These are phyloP conservation scores for Epinephelus awoara DNA, from an alignment of 2,797 vertebrate genomes.

Conservation along the genomic window DNA sequence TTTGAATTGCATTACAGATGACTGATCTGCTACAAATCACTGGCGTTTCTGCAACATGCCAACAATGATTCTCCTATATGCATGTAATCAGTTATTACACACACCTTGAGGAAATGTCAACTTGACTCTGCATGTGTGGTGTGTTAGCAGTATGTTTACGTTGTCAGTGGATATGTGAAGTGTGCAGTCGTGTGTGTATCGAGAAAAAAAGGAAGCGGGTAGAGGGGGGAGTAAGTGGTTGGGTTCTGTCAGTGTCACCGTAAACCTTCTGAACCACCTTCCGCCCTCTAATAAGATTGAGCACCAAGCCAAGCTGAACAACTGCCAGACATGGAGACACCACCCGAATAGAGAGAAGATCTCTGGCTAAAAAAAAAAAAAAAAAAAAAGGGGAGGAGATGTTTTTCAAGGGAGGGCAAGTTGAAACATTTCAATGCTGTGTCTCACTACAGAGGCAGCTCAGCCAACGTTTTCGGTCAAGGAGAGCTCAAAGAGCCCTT, in stretches of 20 bases:
- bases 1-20: conserved; percentile 77
- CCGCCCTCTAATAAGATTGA: conserved; percentile 81
- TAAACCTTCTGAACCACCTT: conserved; percentile 74
- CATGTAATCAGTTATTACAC: conserved; percentile 68
- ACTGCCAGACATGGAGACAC: conserved; percentile 75
- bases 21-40: conserved; percentile 76
- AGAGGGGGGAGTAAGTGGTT: conserved; percentile 40
- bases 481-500: conserved; percentile 80
- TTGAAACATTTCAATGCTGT: conserved; percentile 57
- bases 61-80: conserved; percentile 64
- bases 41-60: conserved; percentile 52
- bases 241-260: conserved; percentile 68
- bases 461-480: conserved; percentile 64
- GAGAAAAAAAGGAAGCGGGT: neutral
- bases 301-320: conserved; percentile 73
- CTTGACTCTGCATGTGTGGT: conserved; percentile 51
- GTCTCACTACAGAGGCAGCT: conserved; percentile 42
- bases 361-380: conserved; percentile 20
- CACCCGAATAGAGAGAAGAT: conserved; percentile 70
- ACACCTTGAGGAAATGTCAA: conserved; percentile 77
- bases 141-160: conserved; percentile 29
- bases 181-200: conserved; percentile 48
- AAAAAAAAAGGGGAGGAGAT: conserved; percentile 18
- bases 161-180: conserved; percentile 45
- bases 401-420: conserved; percentile 45